Base-by-base conservation (phyloP, 2,113 vertebrate genomes). In the Sceloporus undulatus region DNA sequence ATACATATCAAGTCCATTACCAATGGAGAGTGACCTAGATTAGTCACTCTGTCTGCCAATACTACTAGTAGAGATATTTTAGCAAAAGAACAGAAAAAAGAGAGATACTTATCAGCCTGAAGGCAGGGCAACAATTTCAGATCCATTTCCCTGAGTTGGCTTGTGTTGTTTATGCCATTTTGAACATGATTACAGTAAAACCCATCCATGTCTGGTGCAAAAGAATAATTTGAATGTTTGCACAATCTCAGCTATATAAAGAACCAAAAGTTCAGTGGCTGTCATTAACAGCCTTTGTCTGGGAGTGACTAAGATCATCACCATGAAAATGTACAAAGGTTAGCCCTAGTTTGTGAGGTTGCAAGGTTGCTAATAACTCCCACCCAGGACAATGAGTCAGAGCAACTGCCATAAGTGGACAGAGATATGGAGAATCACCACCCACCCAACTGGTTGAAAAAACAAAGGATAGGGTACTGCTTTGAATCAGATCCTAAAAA, bases 361-460 rank as follows among this genome's bases (percentile, higher is more conserved):
- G 87, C 78, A 25, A 21, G 66, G 71, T 8, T 80, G 1, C 2
- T 21, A 77, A 21, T 4, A 10, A 29, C 70, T 40, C 70, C 54
- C n/a, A 62, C 9, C 4, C 1, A 74, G 38, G 71, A 10, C 4
- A 0, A 2, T 52, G 91, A 90, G 3, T 82, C 84, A 82, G 89
- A 79, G 84, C 0, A 84, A 40, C 59, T 82, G 23, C 71, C 0
- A 73, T 1, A 40, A 16, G 3, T 0, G 0, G 8, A 40, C 29
- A 25, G n/a, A 80, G 56, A 62, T 21, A 18, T 34, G 66, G 8
- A 68, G 66, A 68, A n/a, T 62, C 59, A 62, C 18, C 59, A 62
- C 29, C n/a, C 4, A 73, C 34, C 5, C 52, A 23, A 10, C 40
- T n/a, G 74, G n/a, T 9, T 85, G n/a, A 11, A 84, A 27, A 48